A percentile compares a stretch with the other conserved stretches of the same genome.
Conservation (phyloP, 2,888 invertebrate species). For the Osmoderma eremita region DNA sequence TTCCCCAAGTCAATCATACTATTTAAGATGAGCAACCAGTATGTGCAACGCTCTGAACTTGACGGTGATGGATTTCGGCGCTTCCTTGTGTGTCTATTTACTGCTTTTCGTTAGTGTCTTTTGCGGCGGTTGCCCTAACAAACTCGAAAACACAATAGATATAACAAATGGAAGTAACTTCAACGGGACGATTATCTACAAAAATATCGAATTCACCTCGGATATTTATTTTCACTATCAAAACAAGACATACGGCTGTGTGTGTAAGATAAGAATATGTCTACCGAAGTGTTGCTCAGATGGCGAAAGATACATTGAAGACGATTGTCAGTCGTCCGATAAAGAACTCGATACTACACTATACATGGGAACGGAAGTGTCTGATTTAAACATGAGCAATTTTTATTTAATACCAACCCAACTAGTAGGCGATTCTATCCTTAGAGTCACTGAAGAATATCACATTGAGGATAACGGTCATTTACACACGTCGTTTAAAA, state of each 20-base stretch:
- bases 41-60: background rate
- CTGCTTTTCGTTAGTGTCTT: background rate
- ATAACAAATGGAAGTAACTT: background rate
- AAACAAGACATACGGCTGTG: conserved; percentile 24
- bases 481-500: background rate
- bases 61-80: conserved; percentile 7
- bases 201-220: conserved; percentile 9
- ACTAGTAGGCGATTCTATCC: background rate
- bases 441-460: background rate
- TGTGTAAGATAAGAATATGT: conserved; percentile 27
- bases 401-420: conserved; percentile 1
- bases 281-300: conserved; percentile 28
- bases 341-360: conserved; percentile 1
- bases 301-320: conserved; percentile 4
- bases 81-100: background rate
- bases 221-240: conserved; percentile 23
- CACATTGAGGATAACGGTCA: conserved; percentile 21
- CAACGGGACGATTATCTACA: conserved; percentile 4
- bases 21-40: background rate
- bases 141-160: conserved; percentile 6
- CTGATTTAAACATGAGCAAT: background rate
- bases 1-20: background rate
- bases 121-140: background rate
- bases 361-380: background rate
- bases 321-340: background rate